Base-by-base conservation (phyloP, 2,113 vertebrate genomes). In the Etheostoma spectabile region DNA sequence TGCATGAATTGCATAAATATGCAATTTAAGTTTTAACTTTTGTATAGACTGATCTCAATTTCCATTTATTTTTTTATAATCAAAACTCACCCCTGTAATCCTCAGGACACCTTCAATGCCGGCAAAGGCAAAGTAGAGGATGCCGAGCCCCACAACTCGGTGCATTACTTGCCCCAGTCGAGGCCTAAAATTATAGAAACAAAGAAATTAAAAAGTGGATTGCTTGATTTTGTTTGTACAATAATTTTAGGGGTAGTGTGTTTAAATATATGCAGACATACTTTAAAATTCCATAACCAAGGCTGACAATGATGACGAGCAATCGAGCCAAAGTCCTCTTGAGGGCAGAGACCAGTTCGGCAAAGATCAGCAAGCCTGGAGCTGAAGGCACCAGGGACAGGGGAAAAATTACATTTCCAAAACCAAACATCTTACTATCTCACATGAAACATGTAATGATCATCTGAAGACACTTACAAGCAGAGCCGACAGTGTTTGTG, bases 261-360 rank as follows among this genome's bases (percentile, higher is more conserved):
- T 16, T 16, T 1, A 69, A 12, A 82, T 18, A 38, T 24, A 10
- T n/a, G 8, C 0, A 64, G 35, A 95, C 96, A 87, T 92, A 97
- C 97, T 97, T 97, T n/a, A 97, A 94, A 27, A 97, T 97, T 60
- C 97, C 96, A 6, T 97, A 97, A 15, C 97, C 97, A 24, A 97
- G 92, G 91, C 97, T 97, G 88, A 97, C 96, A 6, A 97, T 96
- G 91, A 97, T 96, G 87, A 97, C 97, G 0, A 97, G 96, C 53
- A 97, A 93, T 61, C 97, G 95, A 53, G 97, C 97, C 84, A 97
- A 81, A 13, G 96, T 97, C 80, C 97, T 96, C 85, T 97, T 97
- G 57, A 97, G 74, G 0, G 96, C 96, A 51, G 96, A 97, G 84
- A 97, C 88, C 76, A 97, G 82, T 84, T 97, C 97, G 0, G 96